phyloP scores from a whole-genome alignment of 2,113 vertebrate genomes.

The Rhegmatorhina hoffmannsi region DNA sequence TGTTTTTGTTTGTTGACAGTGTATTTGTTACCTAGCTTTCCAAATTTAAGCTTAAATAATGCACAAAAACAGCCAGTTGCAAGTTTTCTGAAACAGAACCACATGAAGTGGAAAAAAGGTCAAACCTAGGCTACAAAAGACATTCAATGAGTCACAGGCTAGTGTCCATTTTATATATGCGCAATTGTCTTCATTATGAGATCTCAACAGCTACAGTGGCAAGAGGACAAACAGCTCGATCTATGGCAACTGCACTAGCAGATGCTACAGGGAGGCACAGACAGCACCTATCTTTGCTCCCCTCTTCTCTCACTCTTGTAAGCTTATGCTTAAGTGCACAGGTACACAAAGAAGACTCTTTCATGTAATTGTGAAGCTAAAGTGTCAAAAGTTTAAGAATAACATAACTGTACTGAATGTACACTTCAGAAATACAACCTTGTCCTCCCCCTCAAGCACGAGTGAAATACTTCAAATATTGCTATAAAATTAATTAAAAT shows the following conservation, averaged over 20 bases:
- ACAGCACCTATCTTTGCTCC: neutral
- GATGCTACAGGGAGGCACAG: neutral
- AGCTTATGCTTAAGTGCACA: neutral
- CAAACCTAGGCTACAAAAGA: neutral
- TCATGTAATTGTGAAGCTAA: neutral
- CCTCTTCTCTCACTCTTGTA: neutral
- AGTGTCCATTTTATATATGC: neutral
- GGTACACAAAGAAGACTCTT: neutral
- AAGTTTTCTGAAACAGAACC: neutral
- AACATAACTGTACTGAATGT: neutral
- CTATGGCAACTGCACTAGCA: neutral
- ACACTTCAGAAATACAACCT: neutral
- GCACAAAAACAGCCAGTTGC: neutral
- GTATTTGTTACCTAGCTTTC: neutral
- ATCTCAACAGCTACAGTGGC: neutral
- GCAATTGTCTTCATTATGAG: neutral
- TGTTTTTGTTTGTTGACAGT: neutral
- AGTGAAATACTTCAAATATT: neutral
- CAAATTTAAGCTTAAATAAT: neutral
- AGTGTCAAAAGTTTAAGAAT: neutral
- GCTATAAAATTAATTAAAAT: neutral
- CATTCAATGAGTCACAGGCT: neutral
- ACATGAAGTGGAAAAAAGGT: neutral
- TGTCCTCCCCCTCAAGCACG: neutral
- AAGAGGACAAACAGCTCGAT: neutral